Percentiles rank a stretch among this genome's conserved stretches.
These are phyloP conservation scores for Sturnus vulgaris DNA, from an alignment of 2,113 vertebrate genomes.

Conservation along the genomic window DNA sequence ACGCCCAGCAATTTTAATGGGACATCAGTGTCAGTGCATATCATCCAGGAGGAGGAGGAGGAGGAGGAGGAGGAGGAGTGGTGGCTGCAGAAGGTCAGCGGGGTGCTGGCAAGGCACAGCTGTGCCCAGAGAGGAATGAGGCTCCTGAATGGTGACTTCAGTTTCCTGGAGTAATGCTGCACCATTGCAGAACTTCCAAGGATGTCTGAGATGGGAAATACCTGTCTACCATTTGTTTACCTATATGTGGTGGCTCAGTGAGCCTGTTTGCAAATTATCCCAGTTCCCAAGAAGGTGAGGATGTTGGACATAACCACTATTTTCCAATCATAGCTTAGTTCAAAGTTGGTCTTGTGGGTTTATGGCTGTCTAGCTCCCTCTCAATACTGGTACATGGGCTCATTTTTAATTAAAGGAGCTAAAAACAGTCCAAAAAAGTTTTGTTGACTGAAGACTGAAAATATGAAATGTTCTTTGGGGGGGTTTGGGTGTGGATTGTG, in stretches of 20 bases:
- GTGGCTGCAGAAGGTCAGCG: background rate
- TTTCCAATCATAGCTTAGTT: slow-evolving; percentile 30
- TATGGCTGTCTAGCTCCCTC: slow-evolving; percentile 57
- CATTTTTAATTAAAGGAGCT: slow-evolving; percentile 71
- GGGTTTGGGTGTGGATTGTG: slow-evolving; percentile 71
- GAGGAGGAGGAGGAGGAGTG: background rate
- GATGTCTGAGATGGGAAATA: slow-evolving; percentile 12
- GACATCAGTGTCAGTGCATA: background rate
- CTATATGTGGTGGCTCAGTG: background rate
- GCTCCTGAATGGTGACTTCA: background rate
- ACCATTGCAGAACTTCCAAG: background rate
- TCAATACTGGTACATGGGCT: slow-evolving; percentile 30
- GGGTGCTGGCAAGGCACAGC: background rate
- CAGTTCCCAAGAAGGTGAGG: background rate
- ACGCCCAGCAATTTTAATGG: background rate
- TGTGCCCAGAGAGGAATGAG: background rate
- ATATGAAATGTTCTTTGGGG: slow-evolving; percentile 73
- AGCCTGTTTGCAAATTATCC: background rate
- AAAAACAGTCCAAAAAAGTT: slow-evolving; percentile 53
- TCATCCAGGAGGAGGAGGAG: background rate
- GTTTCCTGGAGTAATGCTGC: background rate
- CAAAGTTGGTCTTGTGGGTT: slow-evolving; percentile 56
- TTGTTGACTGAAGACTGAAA: slow-evolving; percentile 74
- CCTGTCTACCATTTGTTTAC: background rate
- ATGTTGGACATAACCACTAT: background rate